Base-by-base conservation (phyloP, 2,797 vertebrate species). In the Aulostomus chinensis region DNA sequence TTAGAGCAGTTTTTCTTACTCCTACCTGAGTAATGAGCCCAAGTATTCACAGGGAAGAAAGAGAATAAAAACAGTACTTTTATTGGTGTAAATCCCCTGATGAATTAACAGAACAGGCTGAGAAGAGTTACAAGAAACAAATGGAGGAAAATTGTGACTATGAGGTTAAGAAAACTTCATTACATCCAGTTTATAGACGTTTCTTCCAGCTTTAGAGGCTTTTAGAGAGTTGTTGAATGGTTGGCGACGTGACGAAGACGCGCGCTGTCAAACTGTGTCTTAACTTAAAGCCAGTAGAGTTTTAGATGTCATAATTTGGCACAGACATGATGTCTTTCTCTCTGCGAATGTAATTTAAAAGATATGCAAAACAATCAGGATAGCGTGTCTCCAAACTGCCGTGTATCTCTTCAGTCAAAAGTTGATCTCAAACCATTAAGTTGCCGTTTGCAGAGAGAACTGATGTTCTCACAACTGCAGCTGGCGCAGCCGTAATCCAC, bases 401-500 rank as follows among this genome's bases (percentile, higher is more conserved):
- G 40, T 11, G 8, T 43, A 6, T 47, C 16, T 59, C 33, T 25
- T 2, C 29, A 18, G 34, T 32, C 32, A 29, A 39, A 50, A 62
- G 26, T 16, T 29, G 16, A 51, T 41, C 36, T 33, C 25, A 59
- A 57, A 36, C 31, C 54, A 56, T 48, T 15, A 40, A 6, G 18
- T 25, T 26, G 30, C 33, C 29, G 3, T 42, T 33, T 36, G 14
- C 29, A 47, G 40, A 59, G 31, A 56, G 37, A 46, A 36, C 22
- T 38, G 47, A 58, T 73, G 17, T 30, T 43, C 52, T 54, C 24
- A 12, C 29, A 18, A 25, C 42, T 32, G 50, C 43, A 35, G 33
- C 45, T 36, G 17, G 46, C 54, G 50, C 45, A 58, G 16, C 39
- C 29, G 42, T 70, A 57, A 72, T 77, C 70, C 56, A 47, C 8